These are phyloP conservation scores for Ceratina japonica DNA, from an alignment of 1,140 invertebrate genomes.

Conservation along the genomic window DNA sequence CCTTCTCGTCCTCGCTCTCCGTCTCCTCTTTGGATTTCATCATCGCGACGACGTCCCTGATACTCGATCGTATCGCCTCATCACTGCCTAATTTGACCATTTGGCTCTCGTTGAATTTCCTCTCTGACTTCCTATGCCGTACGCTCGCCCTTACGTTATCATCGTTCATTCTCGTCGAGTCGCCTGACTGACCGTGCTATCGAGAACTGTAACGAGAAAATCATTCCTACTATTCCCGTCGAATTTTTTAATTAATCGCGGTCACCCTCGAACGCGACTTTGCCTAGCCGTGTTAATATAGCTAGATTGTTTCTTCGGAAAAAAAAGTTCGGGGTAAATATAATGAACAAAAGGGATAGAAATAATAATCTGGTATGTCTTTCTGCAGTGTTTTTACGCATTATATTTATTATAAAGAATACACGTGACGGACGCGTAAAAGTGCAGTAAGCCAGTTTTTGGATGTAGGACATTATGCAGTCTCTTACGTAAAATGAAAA, in stretches of 20 bases:
- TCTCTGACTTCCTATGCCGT: constrained; percentile 66
- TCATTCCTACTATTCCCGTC: neutral
- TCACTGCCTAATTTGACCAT: constrained; percentile 76
- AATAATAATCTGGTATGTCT: no score
- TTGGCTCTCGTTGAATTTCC: constrained; percentile 44
- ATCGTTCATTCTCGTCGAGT: constrained; percentile 70
- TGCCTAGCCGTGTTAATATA: no score
- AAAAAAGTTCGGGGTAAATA: no score
- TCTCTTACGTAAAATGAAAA: no score
- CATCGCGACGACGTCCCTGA: constrained; percentile 68
- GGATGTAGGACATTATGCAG: no score
- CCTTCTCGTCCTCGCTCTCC: constrained; percentile 61
- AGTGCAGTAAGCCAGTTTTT: neutral
- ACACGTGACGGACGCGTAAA: neutral
- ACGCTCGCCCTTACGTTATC: constrained; percentile 52
- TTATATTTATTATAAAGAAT: neutral
- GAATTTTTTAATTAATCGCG: no score
- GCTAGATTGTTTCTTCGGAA: no score
- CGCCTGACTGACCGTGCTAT: constrained; percentile 52
- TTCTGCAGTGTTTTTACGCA: no score
- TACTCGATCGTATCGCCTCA: constrained; percentile 67
- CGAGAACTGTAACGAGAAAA: constrained; percentile 63
- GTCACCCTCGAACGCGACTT: no score
- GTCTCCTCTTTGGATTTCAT: constrained; percentile 69
- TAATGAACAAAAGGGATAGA: no score